Evolutionary conservation across 1,140 invertebrate species (phyloP), one percentile per base, ranked within the genome.

Genomic region (Melitaea cinxia): DNA sequence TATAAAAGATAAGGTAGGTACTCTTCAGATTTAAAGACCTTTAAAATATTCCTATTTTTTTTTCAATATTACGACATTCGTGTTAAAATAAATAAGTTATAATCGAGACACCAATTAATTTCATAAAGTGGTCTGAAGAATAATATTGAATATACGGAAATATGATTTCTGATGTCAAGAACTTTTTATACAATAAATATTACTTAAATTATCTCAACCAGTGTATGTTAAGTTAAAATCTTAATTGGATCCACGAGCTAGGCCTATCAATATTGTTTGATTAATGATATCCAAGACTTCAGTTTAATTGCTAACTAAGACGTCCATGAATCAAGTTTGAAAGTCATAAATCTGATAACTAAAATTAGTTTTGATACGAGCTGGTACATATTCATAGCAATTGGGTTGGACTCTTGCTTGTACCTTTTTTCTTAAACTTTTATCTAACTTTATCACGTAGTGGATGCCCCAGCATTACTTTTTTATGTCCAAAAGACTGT

Each of bases 231-330:
- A 12, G 1, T 57, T 26, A 23, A 49, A 42, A 53, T 33, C 54
- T 57, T 67, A 67, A 60, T 89, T 90, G 86, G 85, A 81, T 87
- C 77, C 80, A 82, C 87, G 80, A 77, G 39, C 73, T 75, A 75
- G 68, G 82, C 75, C 85, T 88, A 90, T 89, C 88, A 85, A 87
- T 90, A 88, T 85, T 77, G 65, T 77, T 80, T 90, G 88, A 90
- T 90, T 90, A 87, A 90, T 90, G 83, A 78, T 83, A 90, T 88
- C 73, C 67, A 70, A 71, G 74, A 75, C 78, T 76, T 68, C 73
- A 76, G 58, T 85, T 82, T 88, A 89, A 88, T 88, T 88, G 83
- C 84, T 68, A 79, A 75, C 63, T 73, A 73, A 75, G 75, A 82
- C 78, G 73, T 70, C 82, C 84, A 88, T 88, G 88, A 88, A 90